Evolutionary conservation across 2,888 invertebrate genomes (phyloP).

Genomic region (Acholoe squamosa): DNA sequence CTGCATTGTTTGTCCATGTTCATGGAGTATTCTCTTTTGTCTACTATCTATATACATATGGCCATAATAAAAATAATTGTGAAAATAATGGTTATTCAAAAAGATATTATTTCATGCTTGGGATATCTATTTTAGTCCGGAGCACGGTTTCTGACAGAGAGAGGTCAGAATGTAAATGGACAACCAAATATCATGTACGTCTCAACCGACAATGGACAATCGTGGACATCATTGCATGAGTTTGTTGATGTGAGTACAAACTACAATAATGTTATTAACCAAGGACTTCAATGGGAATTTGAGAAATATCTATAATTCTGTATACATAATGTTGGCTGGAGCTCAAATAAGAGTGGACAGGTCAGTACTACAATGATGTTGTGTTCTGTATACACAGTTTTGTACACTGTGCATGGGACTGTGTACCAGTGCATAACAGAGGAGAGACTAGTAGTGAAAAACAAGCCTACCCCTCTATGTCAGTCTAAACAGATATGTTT

Average conservation of each 20-base stretch:
- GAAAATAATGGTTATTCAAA: not conserved
- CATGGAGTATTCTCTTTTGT: not conserved
- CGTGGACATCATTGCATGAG: conserved; percentile 82
- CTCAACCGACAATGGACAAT: conserved; percentile 78
- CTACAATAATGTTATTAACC: too few species aligned
- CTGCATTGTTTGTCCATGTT: conserved; percentile 9
- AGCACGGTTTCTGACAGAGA: conserved; percentile 79
- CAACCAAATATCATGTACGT: conserved; percentile 83
- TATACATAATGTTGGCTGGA: too few species aligned
- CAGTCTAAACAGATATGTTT: too few species aligned
- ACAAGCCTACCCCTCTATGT: too few species aligned
- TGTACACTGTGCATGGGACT: too few species aligned
- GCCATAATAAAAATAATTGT: not conserved
- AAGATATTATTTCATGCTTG: not conserved
- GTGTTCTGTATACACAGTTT: too few species aligned
- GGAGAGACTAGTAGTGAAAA: too few species aligned
- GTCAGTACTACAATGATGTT: too few species aligned
- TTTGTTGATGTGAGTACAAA: conserved; percentile 81
- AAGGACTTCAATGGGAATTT: too few species aligned
- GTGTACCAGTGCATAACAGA: too few species aligned
- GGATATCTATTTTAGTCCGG: conserved; percentile 64
- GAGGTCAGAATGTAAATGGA: conserved; percentile 83
- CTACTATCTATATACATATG: not conserved
- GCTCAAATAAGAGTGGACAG: too few species aligned
- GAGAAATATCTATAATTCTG: too few species aligned